A percentile compares a stretch with the other conserved stretches of the same genome.
These are phyloP conservation scores for Calameuta filiformis DNA, from an alignment of 2,888 invertebrate species.

Conservation along the genomic window DNA sequence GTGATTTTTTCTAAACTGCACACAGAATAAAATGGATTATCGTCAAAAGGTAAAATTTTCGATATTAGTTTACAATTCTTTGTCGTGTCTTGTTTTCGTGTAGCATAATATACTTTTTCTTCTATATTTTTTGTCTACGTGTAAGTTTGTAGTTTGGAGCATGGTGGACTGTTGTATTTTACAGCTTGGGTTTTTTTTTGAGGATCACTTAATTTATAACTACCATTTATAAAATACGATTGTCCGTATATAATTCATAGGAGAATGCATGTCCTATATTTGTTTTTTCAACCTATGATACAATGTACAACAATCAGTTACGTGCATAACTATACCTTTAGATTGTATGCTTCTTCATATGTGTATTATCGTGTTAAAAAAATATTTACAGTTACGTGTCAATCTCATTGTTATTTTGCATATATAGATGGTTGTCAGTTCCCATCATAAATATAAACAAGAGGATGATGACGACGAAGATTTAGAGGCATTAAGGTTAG, in stretches of 20 bases:
- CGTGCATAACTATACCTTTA: not conserved
- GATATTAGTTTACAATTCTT: not conserved
- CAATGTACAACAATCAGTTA: not conserved
- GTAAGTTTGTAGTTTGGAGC: not conserved
- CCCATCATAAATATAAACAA: constrained; percentile 40
- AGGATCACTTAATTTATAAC: not conserved
- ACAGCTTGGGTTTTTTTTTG: not conserved
- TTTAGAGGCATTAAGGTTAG: constrained; percentile 67
- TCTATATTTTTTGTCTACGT: not conserved
- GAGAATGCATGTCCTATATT: not conserved
- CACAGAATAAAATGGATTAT: constrained; percentile 54
- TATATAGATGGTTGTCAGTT: constrained; percentile 41
- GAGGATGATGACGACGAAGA: constrained; percentile 69
- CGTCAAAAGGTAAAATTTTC: constrained; percentile 47
- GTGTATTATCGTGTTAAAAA: not conserved
- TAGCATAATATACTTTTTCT: not conserved
- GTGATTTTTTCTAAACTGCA: constrained; percentile 42
- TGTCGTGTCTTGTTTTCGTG: not conserved
- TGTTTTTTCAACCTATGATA: not conserved
- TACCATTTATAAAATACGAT: not conserved
- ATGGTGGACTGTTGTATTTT: not conserved
- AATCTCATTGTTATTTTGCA: not conserved
- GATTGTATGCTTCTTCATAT: not conserved
- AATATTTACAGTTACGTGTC: not conserved
- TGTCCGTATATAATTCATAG: not conserved